Evolutionary conservation across 2,888 invertebrate species (phyloP), one percentile per base, ranked within the genome.

Genomic region (Hypomecis punctinalis): DNA sequence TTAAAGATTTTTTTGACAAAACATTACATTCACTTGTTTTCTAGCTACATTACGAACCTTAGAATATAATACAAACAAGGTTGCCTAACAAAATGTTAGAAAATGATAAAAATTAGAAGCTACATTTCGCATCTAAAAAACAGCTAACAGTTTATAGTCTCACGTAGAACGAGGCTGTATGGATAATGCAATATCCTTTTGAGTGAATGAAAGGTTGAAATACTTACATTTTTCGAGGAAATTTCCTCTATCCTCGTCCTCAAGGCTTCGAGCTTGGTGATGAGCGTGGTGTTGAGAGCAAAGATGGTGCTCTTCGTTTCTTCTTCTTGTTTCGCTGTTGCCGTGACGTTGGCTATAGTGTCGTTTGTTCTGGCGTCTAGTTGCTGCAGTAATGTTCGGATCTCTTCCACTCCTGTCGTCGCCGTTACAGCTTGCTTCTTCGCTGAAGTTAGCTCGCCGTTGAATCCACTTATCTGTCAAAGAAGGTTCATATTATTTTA

Each of bases 391-490:
- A 85, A 63, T 0, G 81, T 83, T 61, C 82, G 82, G 6, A 92
- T 77, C 37, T 92, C 93, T 11, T 91, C 91, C 0, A 92, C 92
- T 0, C 88, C 89, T 0, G 90, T 72, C 1, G 85, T 78, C 0
- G 91, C 91, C 9, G 87, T 80, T 36, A 83, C 76, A 0, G 91
- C 91, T 76, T 92, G 93, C 67, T 90, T 89, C 42, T 85, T 86
- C 0, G 90, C 87, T 2, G 88, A 84, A 51, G 78, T 78, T 57
- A 93, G 76, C 8, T 89, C 81, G 49, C 89, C 84, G 67, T 93
- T 93, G 72, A 91, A 91, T 40, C 92, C 90, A 70, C 85, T 90
- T 71, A 95, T 94, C 90, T 94, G 93, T 62, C 71, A 68, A 35
- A 23, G 45, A 45, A 37, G 40, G 23, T 23, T 23, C 23, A 3